Base-by-base conservation (phyloP, 2,797 vertebrate genomes). In the Coccyzus lansbergi region DNA sequence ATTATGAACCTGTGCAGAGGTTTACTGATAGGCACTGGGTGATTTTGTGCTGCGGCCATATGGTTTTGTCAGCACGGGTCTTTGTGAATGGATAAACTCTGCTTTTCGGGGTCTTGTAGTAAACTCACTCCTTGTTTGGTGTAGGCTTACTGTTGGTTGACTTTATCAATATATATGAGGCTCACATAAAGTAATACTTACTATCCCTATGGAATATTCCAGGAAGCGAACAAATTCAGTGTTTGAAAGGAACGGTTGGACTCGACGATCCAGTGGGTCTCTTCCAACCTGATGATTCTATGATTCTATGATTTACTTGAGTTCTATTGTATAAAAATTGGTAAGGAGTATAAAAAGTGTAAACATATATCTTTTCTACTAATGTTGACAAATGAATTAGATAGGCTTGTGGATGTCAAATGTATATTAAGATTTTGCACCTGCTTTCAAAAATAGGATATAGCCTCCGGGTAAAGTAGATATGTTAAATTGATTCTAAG, bases 151-250 rank as follows among this genome's bases (percentile, higher is more conserved):
- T 51, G 38, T 70, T 72, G 12, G 65, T 92, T 83, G 63, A 85
- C 31, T 10, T 70, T 86, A 72, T 15, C 29, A 15, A 44, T 55
- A 36, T 33, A 42, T 49, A 15, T 40, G 18, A 69, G 74, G 26
- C 33, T 84, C 5, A 3, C 15, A 71, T 36, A 83, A 65, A 70
- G 34, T 76, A 28, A 24, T 70, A 28, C 29, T 78, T 59, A 31
- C 19, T 67, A 38, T 28, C 86, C 20, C 59, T 90, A 5, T 51
- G 53, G 28, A 75, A 64, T 63, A 69, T 58, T 70, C 44, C 53
- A 67, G 52, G 60, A 80, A 95, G 83, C 64, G 0, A 83, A 85
- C 44, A 74, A n/a, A n/a, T n/a, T n/a, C n/a, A n/a, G n/a, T n/a
- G n/a, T n/a, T n/a, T n/a, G n/a, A n/a, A n/a, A n/a, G n/a, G n/a